Base-by-base conservation (phyloP, 1,140 invertebrate species). In the Leptinotarsa undecemlineata region DNA sequence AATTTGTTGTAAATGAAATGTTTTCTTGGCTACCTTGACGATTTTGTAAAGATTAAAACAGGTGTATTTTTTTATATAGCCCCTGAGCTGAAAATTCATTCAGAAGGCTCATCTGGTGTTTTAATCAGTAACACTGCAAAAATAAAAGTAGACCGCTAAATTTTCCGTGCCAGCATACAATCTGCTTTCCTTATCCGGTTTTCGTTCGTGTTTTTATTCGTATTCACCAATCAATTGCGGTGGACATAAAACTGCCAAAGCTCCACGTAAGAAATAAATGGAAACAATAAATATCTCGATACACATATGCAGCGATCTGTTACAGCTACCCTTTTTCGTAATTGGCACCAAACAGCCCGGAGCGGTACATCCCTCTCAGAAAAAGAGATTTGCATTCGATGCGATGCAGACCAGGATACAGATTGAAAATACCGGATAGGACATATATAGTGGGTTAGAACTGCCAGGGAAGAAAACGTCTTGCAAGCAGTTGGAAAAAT, bases 261-360 rank as follows among this genome's bases (percentile, higher is more conserved):
- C 64, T 19, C 64, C 64, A 17, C 20, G 64, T 42, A 67, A 67
- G 64, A 26, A 67, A 26, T 67, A 67, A 67, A 67, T 67, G 23
- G 64, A 26, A 67, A 26, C 64, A 67, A 67, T 67, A 67, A 67
- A 67, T 67, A 67, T 67, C 64, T 67, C 64, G 26, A 67, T 67
- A 33, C 51, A 57, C 51, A 57, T 67, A 67, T 67, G 64, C 64
- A 67, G 3, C 64, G 23, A 67, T 67, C 42, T 26, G 64, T 26
- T 26, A 67, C 64, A n/a, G 64, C 23, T 13, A 67, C 64, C 64
- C 21, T 67, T 67, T 67, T 67, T 26, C 64, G 64, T 67, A 67
- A 67, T 67, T 67, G 64, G 23, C 21, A n/a, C 21, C 51, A 57
- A 57, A 57, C 51, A 57, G 15, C 51, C 17, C 17, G 51, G 51